These are phyloP conservation scores for Semotilus atromaculatus DNA, from an alignment of 2,797 vertebrate genomes.

Conservation along the genomic window DNA sequence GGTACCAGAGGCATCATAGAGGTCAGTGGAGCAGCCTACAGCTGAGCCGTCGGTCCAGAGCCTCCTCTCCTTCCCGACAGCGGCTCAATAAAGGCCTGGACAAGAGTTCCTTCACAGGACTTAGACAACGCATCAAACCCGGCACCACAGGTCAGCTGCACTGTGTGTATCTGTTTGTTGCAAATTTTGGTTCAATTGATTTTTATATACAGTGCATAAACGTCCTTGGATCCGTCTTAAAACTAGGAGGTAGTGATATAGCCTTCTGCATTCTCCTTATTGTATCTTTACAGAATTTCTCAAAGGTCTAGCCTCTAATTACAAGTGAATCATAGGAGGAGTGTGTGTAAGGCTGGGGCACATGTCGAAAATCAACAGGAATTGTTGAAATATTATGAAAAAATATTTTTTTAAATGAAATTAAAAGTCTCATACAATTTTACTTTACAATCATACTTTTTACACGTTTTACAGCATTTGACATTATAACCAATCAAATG, in stretches of 20 bases:
- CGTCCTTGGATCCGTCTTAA: background rate
- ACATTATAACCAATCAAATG: too few species aligned
- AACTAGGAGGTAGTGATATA: background rate
- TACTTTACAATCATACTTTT: too few species aligned
- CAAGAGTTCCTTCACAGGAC: constrained; percentile 40
- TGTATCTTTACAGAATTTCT: background rate
- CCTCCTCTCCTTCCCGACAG: constrained; percentile 4
- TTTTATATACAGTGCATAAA: background rate
- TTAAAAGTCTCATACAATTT: too few species aligned
- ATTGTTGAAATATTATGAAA: too few species aligned
- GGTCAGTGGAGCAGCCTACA: background rate
- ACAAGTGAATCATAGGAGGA: background rate
- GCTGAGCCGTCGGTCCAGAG: background rate
- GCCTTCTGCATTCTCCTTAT: background rate
- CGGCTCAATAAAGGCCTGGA: constrained; percentile 8
- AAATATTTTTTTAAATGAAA: too few species aligned
- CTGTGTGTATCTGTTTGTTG: constrained; percentile 12
- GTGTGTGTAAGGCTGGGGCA: too few species aligned
- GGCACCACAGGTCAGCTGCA: constrained; percentile 20
- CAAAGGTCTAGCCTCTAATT: background rate
- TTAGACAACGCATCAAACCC: background rate
- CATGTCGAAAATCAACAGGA: too few species aligned
- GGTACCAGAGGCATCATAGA: constrained; percentile 55
- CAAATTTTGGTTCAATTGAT: background rate
- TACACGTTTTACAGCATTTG: too few species aligned